Conservation (phyloP, 2,113 vertebrate genomes). For the Abramis brama region DNA sequence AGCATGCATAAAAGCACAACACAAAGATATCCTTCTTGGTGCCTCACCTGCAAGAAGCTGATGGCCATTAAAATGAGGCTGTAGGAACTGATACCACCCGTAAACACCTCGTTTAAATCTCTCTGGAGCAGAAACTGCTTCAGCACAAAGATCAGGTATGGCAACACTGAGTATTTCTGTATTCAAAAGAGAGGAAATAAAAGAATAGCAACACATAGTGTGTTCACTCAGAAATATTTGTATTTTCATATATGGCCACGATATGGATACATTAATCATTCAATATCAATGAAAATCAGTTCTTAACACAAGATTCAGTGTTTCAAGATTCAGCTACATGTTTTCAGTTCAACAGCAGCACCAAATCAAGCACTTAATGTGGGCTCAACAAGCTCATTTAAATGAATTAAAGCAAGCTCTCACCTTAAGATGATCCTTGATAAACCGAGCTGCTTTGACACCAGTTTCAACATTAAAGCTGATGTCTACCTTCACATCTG, state of each 20-base stretch:
- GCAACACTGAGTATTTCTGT: slow-evolving; percentile 80
- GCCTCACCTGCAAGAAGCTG: slow-evolving; percentile 81
- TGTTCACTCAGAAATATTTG: neutral
- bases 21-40: neutral
- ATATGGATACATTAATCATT: neutral
- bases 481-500: slow-evolving; percentile 98
- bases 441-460: slow-evolving; percentile 93
- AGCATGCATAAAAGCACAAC: neutral
- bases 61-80: slow-evolving; percentile 84
- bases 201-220: neutral
- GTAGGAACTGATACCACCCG: slow-evolving; percentile 83
- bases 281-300: neutral
- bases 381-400: neutral
- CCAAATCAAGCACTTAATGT: neutral
- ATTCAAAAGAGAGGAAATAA: neutral
- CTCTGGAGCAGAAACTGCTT: slow-evolving; percentile 84
- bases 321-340: neutral
- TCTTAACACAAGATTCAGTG: neutral
- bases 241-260: neutral
- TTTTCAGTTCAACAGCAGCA: neutral
- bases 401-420: neutral
- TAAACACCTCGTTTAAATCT: slow-evolving; percentile 82
- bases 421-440: slow-evolving; percentile 96
- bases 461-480: slow-evolving; percentile 98
- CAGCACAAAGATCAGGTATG: slow-evolving; percentile 83